Base-by-base conservation (phyloP, 2,113 vertebrate genomes). In the Addax nasomaculatus region DNA sequence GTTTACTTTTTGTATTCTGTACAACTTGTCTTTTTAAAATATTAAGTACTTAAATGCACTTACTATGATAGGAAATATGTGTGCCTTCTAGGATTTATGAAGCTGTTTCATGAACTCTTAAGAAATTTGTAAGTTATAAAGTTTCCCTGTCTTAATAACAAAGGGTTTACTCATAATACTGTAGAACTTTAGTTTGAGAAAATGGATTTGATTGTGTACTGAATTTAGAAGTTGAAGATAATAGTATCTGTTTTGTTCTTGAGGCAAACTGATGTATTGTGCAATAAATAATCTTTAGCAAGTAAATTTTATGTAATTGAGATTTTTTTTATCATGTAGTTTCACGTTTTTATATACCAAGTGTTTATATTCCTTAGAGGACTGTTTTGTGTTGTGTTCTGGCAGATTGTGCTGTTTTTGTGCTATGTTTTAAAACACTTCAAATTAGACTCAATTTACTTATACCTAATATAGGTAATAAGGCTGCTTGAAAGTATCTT, bases 241-340 rank as follows among this genome's bases (percentile, higher is more conserved):
- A 43, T 83, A 67, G 73, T 47, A 62, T 60, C 30, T 94, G 43
- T 94, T 95, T 97, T 98, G 94, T 96, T 98, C 97, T 97, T 98
- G 93, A 91, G 43, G 80, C 55, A 95, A 55, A 92, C 88, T 95
- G 94, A 97, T 97, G 89, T 97, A 96, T 89, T 98, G 98, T 99
- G 98, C 98, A 99, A 98, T 99, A 99, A 99, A 98, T 96, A 97
- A 97, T 97, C 97, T 98, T 98, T 98, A 97, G 95, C 98, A 98
- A 94, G 95, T 97, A 91, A 97, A 81, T 89, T 83, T 96, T 88
- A 96, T 30, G 57, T 94, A 89, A 93, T 33, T 90, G 55, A 81
- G 85, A 62, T 90, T 51, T 88, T 76, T 87, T 76, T 97, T 95
- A 85, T 45, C 51, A 89, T 53, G 17, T 97, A 55, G 67, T 92